Conservation (phyloP, 2,797 vertebrate genomes). For the Xenopus petersii region DNA sequence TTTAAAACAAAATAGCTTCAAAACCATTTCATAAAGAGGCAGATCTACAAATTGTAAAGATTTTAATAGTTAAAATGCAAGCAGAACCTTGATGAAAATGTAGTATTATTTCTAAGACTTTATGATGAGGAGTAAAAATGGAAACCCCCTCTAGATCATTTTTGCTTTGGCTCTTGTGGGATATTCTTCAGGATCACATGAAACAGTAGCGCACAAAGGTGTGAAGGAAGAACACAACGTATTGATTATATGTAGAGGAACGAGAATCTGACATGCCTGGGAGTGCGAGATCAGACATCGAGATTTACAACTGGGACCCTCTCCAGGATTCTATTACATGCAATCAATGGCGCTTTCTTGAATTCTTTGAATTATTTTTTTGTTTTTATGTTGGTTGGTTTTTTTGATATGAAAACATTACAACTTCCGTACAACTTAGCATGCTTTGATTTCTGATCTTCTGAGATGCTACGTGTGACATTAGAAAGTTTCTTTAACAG, state of each 20-base stretch:
- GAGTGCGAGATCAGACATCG: background rate
- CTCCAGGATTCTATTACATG: background rate
- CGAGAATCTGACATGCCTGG: constrained; percentile 1
- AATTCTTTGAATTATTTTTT: background rate
- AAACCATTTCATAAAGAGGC: too few species aligned
- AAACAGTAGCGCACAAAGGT: constrained; percentile 1
- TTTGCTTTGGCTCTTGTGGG: background rate
- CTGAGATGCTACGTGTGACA: background rate
- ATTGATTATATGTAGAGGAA: constrained; percentile 19
- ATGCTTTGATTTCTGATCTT: background rate
- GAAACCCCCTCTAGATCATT: background rate
- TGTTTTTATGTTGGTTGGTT: background rate
- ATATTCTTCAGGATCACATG: constrained; percentile 3
- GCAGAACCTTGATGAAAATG: too few species aligned
- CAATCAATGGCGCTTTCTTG: constrained; percentile 1
- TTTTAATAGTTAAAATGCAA: too few species aligned
- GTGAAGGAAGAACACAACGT: constrained; percentile 6
- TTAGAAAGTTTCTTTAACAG: background rate
- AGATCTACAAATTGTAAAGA: too few species aligned
- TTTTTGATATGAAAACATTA: constrained; percentile 1
- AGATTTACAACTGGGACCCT: constrained; percentile 8
- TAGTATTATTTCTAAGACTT: too few species aligned
- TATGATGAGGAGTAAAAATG: too few species aligned
- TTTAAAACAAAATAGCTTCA: too few species aligned
- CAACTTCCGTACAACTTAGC: constrained; percentile 5